Base-by-base conservation (phyloP, 92 coral and sea anemone species). In the Siderastrea siderea region DNA sequence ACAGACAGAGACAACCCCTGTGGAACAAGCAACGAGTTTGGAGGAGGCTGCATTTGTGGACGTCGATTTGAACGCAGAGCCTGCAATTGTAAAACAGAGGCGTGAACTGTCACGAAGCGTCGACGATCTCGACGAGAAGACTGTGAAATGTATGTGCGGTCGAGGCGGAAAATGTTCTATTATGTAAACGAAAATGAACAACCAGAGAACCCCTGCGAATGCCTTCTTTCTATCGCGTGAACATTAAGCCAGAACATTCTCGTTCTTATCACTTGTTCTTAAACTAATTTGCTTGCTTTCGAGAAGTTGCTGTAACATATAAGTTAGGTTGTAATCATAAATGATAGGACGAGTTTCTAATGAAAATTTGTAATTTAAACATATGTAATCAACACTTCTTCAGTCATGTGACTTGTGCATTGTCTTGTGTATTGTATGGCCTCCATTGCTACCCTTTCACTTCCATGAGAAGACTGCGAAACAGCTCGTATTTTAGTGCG, bases 51-150 rank as follows among this genome's bases (percentile, higher is more conserved):
- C 76, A 60, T 95, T 95, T 87, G 98, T 88, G 75, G 96, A 93
- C 78, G 81, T 95, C 59, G 95, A 95, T 1, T 77, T 95, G 83
- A 87, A 70, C 65, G 73, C 95, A 3, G 92, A 93, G 75, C 92
- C 89, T 54, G 96, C 83, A 45, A 81, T 95, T 3, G 91, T 78
- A 78, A 85, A 76, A 68, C 96, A 91, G 73, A 86, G 87, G 92
- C 88, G 80, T 17, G 98, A 91, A 74, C 89, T 91, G 0, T 59
- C 91, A 14, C 84, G 93, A 79, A 95, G 98, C 48, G 88, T 93
- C 80, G 96, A 95, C 38, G 90, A 93, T 53, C 88, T 95, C n/a
- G 98, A 95, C 58, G 98, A 94, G 83, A 95, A 92, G 75, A 95
- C 93, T 2, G 96, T 94, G 26, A 88, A 95, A 75, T 95, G 98